Conservation (phyloP, 2,888 invertebrate species). For the Athalia circularis region DNA sequence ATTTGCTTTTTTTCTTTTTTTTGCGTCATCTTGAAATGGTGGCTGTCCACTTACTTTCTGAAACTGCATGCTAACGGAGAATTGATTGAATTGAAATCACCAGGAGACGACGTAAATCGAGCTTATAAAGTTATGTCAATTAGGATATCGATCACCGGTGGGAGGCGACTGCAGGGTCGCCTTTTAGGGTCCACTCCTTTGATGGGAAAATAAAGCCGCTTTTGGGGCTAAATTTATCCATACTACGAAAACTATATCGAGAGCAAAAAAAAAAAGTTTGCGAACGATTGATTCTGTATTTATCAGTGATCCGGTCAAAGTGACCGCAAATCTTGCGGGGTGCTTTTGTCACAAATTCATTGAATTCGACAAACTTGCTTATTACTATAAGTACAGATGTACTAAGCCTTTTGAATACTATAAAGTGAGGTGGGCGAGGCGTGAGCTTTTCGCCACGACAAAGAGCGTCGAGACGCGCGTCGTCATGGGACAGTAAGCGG, state of each 20-base stretch:
- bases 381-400: background rate
- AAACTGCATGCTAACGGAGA: no score
- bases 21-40: no score
- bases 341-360: background rate
- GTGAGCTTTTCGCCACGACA: slow-evolving; percentile 38
- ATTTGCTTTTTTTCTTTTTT: no score
- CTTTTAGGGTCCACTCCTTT: no score
- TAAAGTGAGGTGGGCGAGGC: background rate
- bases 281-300: background rate
- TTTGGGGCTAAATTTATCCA: no score
- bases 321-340: slow-evolving; percentile 12
- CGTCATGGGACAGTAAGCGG: slow-evolving; percentile 23
- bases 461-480: slow-evolving; percentile 36
- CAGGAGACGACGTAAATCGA: no score
- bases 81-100: no score
- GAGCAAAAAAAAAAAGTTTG: background rate
- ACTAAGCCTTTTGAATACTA: slow-evolving; percentile 23
- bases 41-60: no score
- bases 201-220: no score
- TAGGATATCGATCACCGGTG: no score
- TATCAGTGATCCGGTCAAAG: slow-evolving; percentile 18
- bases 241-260: background rate
- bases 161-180: no score
- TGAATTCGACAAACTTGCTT: slow-evolving; percentile 29
- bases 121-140: no score